Base-by-base conservation (phyloP, 2,888 invertebrate genomes). In the Pseudoips prasinana region DNA sequence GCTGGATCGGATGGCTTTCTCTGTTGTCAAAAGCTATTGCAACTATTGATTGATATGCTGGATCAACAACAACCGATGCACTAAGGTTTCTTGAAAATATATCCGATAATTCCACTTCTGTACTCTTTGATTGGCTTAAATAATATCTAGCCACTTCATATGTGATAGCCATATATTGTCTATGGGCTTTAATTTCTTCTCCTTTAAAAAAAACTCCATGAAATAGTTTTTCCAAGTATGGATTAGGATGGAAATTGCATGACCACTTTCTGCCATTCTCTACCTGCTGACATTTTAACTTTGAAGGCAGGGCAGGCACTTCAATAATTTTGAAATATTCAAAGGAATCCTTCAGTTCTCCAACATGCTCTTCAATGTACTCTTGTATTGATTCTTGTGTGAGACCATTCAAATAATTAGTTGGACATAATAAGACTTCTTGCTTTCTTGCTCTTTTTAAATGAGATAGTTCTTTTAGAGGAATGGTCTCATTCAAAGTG, bases 201-300 rank as follows among this genome's bases (percentile, higher is more conserved):
- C 50, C 38, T 0, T 67, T 71, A 58, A 96, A 96, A 39, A 92
- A 86, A 1, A 79, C 81, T 8, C 92, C 92, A 7, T 90, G 88
- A 1, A 92, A 72, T 7, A 95, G 64, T 26, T 89, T 90, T 65
- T 96, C 96, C n/a, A 93, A 62, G 42, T 92, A 91, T 40, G 91
- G 91, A 62, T 96, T 92, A 0, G 94, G 93, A 77, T 96, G 96
- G 66, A 96, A 97, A 65, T 95, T 95, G 32, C 94, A 92, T 0
- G 96, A 94, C 97, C 97, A 97, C 24, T 90, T 71, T 31, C 85
- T 79, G 7, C 89, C 88, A 3, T 91, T 90, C 46, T 83, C 76
- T 0, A 89, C 80, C 58, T 92, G 93, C 61, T 97, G 96, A 24
- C 75, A 79, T 30, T 91, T 91, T 0, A 94, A 89, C 63, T 90